Evolutionary conservation across 2,113 vertebrate genomes (phyloP).

Genomic region (Sitta europaea): DNA sequence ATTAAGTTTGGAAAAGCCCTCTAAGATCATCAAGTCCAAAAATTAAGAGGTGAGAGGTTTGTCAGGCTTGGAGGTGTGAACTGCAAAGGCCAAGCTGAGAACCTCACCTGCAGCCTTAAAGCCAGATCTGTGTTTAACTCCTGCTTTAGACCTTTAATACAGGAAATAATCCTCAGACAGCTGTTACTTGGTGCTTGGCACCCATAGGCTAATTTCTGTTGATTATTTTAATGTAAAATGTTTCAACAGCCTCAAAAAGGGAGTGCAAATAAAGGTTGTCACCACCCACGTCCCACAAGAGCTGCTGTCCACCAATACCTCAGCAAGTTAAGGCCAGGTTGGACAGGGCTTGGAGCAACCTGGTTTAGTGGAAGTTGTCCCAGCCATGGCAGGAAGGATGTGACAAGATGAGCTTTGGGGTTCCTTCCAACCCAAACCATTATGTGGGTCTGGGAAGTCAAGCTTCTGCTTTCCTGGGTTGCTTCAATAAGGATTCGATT

Average conservation of each 20-base stretch:
- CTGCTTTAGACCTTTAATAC: background rate
- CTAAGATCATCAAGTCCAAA: background rate
- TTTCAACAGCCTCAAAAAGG: background rate
- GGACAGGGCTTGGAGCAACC: background rate
- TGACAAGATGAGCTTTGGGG: background rate
- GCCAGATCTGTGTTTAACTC: background rate
- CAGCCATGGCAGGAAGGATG: background rate
- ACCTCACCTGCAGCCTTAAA: background rate
- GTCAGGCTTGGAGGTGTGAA: background rate
- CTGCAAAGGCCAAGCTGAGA: background rate
- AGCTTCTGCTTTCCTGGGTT: background rate
- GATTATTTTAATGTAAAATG: background rate
- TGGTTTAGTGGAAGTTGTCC: background rate
- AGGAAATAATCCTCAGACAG: background rate
- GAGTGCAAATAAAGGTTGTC: background rate
- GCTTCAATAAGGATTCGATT: background rate
- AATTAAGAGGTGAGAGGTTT: background rate
- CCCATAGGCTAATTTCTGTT: background rate
- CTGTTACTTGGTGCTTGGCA: background rate
- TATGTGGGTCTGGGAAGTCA: background rate
- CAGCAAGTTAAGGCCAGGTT: accelerated
- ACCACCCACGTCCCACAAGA: background rate
- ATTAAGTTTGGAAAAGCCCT: background rate
- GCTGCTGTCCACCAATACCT: background rate
- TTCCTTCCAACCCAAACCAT: background rate